Evolutionary conservation across 2,888 invertebrate species (phyloP).

Genomic region (Andricus quercusramuli): DNA sequence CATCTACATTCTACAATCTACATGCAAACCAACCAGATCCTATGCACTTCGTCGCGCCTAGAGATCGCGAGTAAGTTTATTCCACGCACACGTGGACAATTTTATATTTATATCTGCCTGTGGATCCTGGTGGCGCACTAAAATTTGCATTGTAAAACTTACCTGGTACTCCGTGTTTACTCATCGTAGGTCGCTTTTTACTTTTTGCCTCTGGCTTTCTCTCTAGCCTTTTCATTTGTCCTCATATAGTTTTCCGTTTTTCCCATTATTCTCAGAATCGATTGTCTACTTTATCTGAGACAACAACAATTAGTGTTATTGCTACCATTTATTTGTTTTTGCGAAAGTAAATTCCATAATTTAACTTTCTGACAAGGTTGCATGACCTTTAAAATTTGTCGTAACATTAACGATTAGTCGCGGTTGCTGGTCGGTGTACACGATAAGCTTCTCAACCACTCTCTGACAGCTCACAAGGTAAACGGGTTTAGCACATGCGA

Average conservation of each 20-base stretch:
- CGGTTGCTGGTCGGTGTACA: slow-evolving; percentile 2
- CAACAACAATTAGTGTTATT: not conserved
- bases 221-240: not conserved
- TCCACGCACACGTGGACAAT: slow-evolving; percentile 24
- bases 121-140: slow-evolving; percentile 47
- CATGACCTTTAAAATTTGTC: slow-evolving; percentile 7
- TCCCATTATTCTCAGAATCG: slow-evolving; percentile 27
- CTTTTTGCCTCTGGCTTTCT: not conserved
- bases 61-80: slow-evolving; percentile 12
- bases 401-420: slow-evolving; percentile 3
- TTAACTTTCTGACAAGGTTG: not conserved
- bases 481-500: not conserved
- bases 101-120: slow-evolving; percentile 36
- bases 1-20: not conserved
- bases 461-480: not conserved
- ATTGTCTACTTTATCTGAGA: not conserved
- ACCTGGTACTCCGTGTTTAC: slow-evolving; percentile 39
- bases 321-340: not conserved
- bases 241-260: slow-evolving; percentile 15
- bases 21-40: slow-evolving; percentile 15
- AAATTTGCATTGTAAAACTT: slow-evolving; percentile 63
- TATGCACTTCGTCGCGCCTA: slow-evolving; percentile 18
- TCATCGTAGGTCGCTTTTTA: slow-evolving; percentile 30
- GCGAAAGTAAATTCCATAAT: not conserved
- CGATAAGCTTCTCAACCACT: slow-evolving; percentile 3